A percentile compares a stretch with the other conserved stretches of the same genome.
Evolutionary conservation across 1,140 invertebrate species (phyloP).

Genomic region (Zaprionus nigranus): DNA sequence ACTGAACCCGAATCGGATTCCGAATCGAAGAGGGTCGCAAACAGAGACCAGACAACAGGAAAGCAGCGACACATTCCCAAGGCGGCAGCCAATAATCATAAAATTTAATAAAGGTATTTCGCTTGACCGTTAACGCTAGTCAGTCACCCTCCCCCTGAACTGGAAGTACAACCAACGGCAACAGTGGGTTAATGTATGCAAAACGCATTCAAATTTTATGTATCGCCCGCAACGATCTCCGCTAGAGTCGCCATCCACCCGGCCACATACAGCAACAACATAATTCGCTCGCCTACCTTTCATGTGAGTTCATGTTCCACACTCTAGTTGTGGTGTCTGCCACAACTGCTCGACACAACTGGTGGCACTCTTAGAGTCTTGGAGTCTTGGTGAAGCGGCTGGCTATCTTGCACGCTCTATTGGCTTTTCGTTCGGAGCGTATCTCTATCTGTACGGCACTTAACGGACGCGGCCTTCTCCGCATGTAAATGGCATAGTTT

Average conservation of each 20-base stretch:
- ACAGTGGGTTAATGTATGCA: slow-evolving; percentile 83
- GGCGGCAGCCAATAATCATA: slow-evolving; percentile 78
- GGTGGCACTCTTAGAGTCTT: neutral
- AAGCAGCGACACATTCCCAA: slow-evolving; percentile 65
- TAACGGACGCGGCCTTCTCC: slow-evolving; percentile 54
- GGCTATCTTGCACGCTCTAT: slow-evolving; percentile 75
- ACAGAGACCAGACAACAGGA: neutral
- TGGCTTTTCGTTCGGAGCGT: slow-evolving; percentile 44
- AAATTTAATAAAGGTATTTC: slow-evolving; percentile 82
- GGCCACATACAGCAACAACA: slow-evolving; percentile 54
- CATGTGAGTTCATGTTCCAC: slow-evolving; percentile 29
- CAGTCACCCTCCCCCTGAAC: slow-evolving; percentile 29
- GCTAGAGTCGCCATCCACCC: neutral
- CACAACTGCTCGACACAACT: slow-evolving; percentile 1
- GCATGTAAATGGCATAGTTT: slow-evolving; percentile 82
- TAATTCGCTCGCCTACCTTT: slow-evolving; percentile 69
- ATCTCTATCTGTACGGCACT: slow-evolving; percentile 41
- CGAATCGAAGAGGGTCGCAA: slow-evolving; percentile 39
- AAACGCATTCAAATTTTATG: slow-evolving; percentile 83
- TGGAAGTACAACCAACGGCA: slow-evolving; percentile 21
- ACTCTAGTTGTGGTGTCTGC: slow-evolving; percentile 11
- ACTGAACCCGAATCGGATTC: neutral
- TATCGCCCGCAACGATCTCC: slow-evolving; percentile 75
- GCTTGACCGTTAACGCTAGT: slow-evolving; percentile 65
- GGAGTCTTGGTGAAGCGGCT: slow-evolving; percentile 29